A percentile compares a stretch with the other conserved stretches of the same genome.
These are phyloP conservation scores for Entomobrya multifasciata DNA, from an alignment of 2,888 invertebrate species.

Conservation along the genomic window DNA sequence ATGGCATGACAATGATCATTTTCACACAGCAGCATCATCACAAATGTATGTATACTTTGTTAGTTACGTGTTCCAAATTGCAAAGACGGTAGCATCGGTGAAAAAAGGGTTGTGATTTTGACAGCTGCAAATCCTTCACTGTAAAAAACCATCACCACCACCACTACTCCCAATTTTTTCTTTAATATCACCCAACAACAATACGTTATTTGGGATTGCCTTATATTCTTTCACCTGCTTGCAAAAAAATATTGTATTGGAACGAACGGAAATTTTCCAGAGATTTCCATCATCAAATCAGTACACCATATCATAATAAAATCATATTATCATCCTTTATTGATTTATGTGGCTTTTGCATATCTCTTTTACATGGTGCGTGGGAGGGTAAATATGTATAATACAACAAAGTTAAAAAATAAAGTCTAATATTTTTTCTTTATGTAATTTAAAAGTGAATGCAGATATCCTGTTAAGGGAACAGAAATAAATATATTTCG, in stretches of 20 bases:
- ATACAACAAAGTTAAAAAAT: constrained; percentile 13
- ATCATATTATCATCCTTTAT: constrained; percentile 13
- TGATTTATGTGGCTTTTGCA: constrained; percentile 11
- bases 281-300: constrained; percentile 35
- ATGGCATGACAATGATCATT: constrained; percentile 35
- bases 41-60: no score
- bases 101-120: constrained; percentile 62
- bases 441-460: no score
- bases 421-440: no score
- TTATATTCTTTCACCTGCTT: constrained; percentile 45
- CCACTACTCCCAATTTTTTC: constrained; percentile 24
- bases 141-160: neutral
- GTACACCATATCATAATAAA: neutral
- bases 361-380: neutral
- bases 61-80: neutral
- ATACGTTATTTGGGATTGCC: constrained; percentile 12
- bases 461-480: no score
- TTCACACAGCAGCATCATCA: neutral
- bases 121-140: constrained; percentile 56
- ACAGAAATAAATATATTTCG: no score
- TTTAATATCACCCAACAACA: neutral
- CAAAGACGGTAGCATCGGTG: neutral
- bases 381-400: neutral
- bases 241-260: neutral
- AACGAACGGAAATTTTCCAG: no score